Percentiles rank a stretch among this genome's conserved stretches.
These are phyloP conservation scores for Panopea generosa DNA, from an alignment of 2,888 invertebrate genomes.

Conservation along the genomic window DNA sequence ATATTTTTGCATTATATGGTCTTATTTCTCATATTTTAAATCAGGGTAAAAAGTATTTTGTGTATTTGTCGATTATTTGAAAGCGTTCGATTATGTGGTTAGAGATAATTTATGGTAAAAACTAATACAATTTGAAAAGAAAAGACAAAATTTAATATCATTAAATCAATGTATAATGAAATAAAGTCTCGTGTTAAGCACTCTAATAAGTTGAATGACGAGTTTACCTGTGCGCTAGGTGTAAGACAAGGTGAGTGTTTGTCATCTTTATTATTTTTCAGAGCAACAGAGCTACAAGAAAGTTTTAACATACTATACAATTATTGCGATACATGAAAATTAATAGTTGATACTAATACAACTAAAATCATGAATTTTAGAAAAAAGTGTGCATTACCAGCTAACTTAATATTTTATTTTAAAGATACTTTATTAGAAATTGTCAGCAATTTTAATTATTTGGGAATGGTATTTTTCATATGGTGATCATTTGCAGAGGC, in stretches of 20 bases:
- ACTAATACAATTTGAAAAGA: not conserved
- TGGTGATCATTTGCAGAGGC: not conserved
- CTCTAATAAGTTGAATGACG: not conserved
- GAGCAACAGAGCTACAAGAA: not conserved
- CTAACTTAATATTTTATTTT: constrained; percentile 6
- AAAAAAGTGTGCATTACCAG: not conserved
- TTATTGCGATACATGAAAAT: constrained; percentile 18
- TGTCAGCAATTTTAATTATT: constrained; percentile 17
- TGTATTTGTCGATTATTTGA: constrained; percentile 21
- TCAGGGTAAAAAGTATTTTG: constrained; percentile 14
- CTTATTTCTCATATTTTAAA: constrained; percentile 2
- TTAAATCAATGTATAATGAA: not conserved
- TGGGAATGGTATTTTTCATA: constrained; percentile 11
- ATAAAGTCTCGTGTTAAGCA: not conserved
- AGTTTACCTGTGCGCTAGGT: not conserved
- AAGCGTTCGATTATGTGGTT: constrained; percentile 11
- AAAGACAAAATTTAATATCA: not conserved
- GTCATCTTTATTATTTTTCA: not conserved
- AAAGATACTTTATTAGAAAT: not conserved
- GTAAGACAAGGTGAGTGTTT: not conserved
- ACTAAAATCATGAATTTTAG: constrained; percentile 16
- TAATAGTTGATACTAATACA: constrained; percentile 6
- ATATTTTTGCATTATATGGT: constrained; percentile 16
- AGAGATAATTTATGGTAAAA: constrained; percentile 5
- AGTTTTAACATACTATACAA: constrained; percentile 1